Percentiles rank a stretch among this genome's conserved stretches.
Conservation (phyloP, 1,140 invertebrate species). For the Cyphomyrmex costatus region DNA sequence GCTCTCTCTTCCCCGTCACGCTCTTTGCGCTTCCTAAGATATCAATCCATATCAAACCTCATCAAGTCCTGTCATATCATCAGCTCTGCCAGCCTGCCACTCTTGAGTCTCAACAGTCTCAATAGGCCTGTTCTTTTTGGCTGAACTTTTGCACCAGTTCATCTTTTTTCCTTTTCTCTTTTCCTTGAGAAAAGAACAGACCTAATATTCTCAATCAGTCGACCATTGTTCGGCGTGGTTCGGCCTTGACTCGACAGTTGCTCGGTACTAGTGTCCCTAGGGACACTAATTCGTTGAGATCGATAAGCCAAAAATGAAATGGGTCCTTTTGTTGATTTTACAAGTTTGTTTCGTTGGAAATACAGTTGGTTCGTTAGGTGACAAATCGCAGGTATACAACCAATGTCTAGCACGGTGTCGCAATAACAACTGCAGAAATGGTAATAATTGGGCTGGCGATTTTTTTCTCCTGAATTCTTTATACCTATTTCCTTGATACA, state of each 20-base stretch:
- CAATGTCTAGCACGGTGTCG: slow-evolving; percentile 84
- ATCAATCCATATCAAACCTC: not conserved
- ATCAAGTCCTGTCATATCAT: no score
- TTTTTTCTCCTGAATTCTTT: not conserved
- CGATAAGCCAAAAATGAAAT: slow-evolving; percentile 37
- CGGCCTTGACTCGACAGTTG: no score
- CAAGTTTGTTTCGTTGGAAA: slow-evolving; percentile 63
- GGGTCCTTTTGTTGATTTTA: slow-evolving; percentile 51
- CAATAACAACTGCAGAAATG: slow-evolving; percentile 81
- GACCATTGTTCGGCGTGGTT: no score
- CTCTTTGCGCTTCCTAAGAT: not conserved
- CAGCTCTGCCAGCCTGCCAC: no score
- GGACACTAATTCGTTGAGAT: no score
- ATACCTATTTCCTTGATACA: not conserved
- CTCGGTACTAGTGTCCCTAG: no score
- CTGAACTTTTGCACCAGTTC: no score
- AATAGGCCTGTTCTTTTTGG: no score
- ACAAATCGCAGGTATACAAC: slow-evolving; percentile 82
- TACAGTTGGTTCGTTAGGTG: slow-evolving; percentile 79
- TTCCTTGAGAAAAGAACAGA: no score
- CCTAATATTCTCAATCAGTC: no score
- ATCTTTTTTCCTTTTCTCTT: no score
- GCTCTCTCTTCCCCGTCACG: not conserved
- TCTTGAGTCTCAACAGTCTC: no score
- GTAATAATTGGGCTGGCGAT: slow-evolving; percentile 64